These are phyloP conservation scores for Tylochromis polylepis DNA, from an alignment of 2,113 vertebrate genomes.

Conservation along the genomic window DNA sequence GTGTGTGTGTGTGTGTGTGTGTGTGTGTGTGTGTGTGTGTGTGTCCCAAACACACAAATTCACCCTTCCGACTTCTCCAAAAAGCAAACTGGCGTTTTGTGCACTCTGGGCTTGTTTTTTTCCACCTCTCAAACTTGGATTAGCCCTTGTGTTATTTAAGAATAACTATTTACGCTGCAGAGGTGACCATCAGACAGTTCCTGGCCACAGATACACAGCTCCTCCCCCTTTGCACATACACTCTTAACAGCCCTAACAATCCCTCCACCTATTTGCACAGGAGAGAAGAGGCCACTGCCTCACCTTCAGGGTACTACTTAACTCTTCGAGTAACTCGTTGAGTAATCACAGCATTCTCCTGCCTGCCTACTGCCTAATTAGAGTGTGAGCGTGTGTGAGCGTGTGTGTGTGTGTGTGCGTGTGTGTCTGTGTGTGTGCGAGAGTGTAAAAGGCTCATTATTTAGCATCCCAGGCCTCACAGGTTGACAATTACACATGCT, in stretches of 20 bases:
- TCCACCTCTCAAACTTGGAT: not conserved
- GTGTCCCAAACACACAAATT: not conserved
- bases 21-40: accelerated
- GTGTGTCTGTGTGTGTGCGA: not conserved
- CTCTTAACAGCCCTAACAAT: slow-evolving; percentile 53
- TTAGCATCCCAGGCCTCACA: slow-evolving; percentile 62
- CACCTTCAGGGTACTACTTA: slow-evolving; percentile 70
- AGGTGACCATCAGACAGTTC: slow-evolving; percentile 62
- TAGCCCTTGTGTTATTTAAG: slow-evolving; percentile 50
- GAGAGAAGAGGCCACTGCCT: slow-evolving; percentile 58
- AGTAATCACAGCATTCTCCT: slow-evolving; percentile 72
- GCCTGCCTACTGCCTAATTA: slow-evolving; percentile 62
- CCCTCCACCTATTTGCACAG: slow-evolving; percentile 70
- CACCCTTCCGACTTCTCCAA: not conserved
- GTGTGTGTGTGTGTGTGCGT: not conserved
- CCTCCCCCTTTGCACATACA: slow-evolving; percentile 26
- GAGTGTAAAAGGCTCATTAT: slow-evolving; percentile 39
- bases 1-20: not conserved
- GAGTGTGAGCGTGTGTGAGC: slow-evolving; percentile 18
- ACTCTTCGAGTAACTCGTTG: slow-evolving; percentile 61
- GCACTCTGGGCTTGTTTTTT: slow-evolving; percentile 36
- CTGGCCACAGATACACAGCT: slow-evolving; percentile 42
- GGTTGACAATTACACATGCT: slow-evolving; percentile 39
- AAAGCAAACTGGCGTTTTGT: not conserved
- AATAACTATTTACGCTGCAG: slow-evolving; percentile 62